Conservation (phyloP, 1,140 invertebrate species). For the Heliothis subflexa region DNA sequence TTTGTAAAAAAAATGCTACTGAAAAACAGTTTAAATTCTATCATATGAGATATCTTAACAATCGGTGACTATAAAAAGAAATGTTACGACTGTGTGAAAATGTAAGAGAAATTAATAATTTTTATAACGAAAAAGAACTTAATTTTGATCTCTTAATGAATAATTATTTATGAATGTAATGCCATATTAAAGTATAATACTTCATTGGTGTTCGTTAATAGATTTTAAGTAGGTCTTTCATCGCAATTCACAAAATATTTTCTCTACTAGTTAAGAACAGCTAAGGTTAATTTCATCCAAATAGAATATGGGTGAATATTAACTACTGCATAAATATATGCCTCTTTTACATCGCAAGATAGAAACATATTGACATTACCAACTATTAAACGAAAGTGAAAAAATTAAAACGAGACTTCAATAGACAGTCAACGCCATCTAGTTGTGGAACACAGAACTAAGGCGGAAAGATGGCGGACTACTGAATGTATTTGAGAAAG, state of each 20-base stretch:
- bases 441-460: not conserved
- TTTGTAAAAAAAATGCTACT: too few relatives aligned
- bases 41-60: not conserved
- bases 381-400: too few relatives aligned
- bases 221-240: slow-evolving; percentile 46
- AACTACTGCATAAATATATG: too few relatives aligned
- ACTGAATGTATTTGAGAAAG: not conserved
- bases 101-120: slow-evolving; percentile 57
- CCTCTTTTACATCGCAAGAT: too few relatives aligned
- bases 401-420: not conserved
- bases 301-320: too few relatives aligned
- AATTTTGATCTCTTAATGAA: slow-evolving; percentile 76
- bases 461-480: slow-evolving; percentile 11
- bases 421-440: slow-evolving; percentile 31
- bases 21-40: not conserved
- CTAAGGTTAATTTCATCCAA: not conserved
- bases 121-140: slow-evolving; percentile 57
- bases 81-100: slow-evolving; percentile 47
- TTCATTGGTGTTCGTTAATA: slow-evolving; percentile 66
- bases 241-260: not conserved
- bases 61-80: slow-evolving; percentile 21
- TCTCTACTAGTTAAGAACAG: not conserved
- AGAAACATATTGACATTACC: too few relatives aligned
- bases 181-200: slow-evolving; percentile 77
- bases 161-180: slow-evolving; percentile 79